phyloP scores from a whole-genome alignment of 2,888 invertebrate genomes.

The Drosophila kambysellisi region DNA sequence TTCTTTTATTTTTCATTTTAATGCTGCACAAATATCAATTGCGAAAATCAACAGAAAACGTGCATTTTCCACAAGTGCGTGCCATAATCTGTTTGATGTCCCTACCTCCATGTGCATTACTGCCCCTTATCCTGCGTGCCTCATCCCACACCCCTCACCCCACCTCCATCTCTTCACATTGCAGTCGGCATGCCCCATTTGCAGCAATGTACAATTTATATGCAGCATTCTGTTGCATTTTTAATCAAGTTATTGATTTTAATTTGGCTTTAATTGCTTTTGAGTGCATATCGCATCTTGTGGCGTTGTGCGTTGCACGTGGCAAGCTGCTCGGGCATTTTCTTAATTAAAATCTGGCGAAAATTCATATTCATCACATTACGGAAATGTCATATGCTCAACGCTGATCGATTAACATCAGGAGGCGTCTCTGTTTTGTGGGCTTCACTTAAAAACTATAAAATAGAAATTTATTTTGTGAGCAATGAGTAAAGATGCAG shows the following conservation, averaged over 20 bases:
- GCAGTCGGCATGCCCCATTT: neutral
- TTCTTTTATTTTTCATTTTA: slow-evolving; percentile 32
- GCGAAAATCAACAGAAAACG: slow-evolving; percentile 59
- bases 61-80: slow-evolving; percentile 34
- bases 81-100: slow-evolving; percentile 72
- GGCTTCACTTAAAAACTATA: slow-evolving; percentile 26
- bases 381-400: slow-evolving; percentile 33
- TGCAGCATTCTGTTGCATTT: slow-evolving; percentile 44
- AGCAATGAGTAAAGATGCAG: slow-evolving; percentile 9
- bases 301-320: slow-evolving; percentile 13
- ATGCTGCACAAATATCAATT: slow-evolving; percentile 59
- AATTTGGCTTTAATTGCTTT: slow-evolving; percentile 77
- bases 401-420: slow-evolving; percentile 32
- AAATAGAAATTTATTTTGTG: slow-evolving; percentile 51
- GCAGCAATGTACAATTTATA: slow-evolving; percentile 9
- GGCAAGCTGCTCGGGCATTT: slow-evolving; percentile 38
- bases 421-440: neutral
- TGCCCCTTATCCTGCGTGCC: neutral
- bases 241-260: slow-evolving; percentile 78
- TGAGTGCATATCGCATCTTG: slow-evolving; percentile 66
- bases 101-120: neutral
- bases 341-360: slow-evolving; percentile 72
- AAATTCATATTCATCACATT: slow-evolving; percentile 29
- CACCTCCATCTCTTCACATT: neutral
- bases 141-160: neutral